Base-by-base conservation (phyloP, 2,797 vertebrate species). In the Sebastes cheni region DNA sequence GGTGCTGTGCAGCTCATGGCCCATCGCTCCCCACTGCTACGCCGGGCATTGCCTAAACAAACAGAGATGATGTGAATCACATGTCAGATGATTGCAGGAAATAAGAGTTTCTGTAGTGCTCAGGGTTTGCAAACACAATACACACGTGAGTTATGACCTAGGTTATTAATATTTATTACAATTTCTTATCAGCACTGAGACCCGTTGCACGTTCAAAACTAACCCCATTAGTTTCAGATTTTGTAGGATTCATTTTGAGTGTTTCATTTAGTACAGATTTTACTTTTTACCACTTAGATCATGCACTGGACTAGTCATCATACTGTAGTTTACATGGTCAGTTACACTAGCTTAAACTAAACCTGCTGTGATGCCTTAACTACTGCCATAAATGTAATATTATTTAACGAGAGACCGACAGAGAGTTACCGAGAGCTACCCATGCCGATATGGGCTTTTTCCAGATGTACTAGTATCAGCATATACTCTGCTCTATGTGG, bases 1-100 rank as follows among this genome's bases (percentile, higher is more conserved):
- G 89, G 89, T 74, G 87, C 90, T 89, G 91, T 91, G 90, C 89
- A 68, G 85, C 92, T 92, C 92, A 91, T 73, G 89, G 91, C 86
- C 90, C 89, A 71, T 80, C 61, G 82, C 89, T 90, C 82, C 84
- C 85, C 86, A 85, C 88, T 54, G 89, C 87, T 84, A 80, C 71
- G 72, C 80, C n/a, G 75, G 83, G 84, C 86, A 65, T 67, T 61
- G 85, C 84, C 83, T 86, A 91, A 91, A 88, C 91, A 93, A 92
- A 93, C 87, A 90, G 73, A 84, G 72, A 93, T 77, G 86, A 93
- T 91, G 82, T 76, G 90, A 89, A 90, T 91, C 88, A 80, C 86
- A 88, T 89, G 87, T 92, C 81, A 72, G 67, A 82, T 85, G 85
- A 90, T 87, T 79, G 80, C 80, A 89, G 89, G 79, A 78, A 87